Evolutionary conservation across 2,797 vertebrate species (phyloP).

Genomic region (Malacoctenus gilli): DNA sequence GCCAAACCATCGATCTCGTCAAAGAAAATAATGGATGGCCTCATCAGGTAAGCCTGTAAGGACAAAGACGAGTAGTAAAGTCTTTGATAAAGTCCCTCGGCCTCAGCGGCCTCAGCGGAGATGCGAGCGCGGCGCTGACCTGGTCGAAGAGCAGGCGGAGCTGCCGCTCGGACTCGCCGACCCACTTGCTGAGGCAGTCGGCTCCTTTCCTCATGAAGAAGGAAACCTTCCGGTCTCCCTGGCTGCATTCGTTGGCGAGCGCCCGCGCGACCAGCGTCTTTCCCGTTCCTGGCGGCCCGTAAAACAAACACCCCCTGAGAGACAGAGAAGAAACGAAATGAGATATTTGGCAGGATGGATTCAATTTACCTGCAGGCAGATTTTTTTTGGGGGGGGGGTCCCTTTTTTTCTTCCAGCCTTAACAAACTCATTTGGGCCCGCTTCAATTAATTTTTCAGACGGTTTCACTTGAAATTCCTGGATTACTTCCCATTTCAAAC

Average conservation of each 20-base stretch:
- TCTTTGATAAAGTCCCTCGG: too few relatives aligned
- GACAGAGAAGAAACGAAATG: too few relatives aligned
- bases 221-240: slow-evolving; percentile 95
- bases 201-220: slow-evolving; percentile 99
- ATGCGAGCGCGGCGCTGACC: slow-evolving; percentile 75
- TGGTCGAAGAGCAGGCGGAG: slow-evolving; percentile 98
- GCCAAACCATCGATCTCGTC: slow-evolving; percentile 99
- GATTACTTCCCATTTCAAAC: too few relatives aligned
- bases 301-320: slow-evolving; percentile 96
- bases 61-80: too few relatives aligned
- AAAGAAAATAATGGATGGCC: slow-evolving; percentile 99
- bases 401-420: too few relatives aligned
- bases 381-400: too few relatives aligned
- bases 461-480: too few relatives aligned
- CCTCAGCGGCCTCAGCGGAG: too few relatives aligned
- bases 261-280: slow-evolving; percentile 98
- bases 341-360: too few relatives aligned
- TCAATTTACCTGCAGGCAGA: too few relatives aligned
- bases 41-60: slow-evolving; percentile 96
- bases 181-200: slow-evolving; percentile 99
- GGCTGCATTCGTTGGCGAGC: slow-evolving; percentile 97
- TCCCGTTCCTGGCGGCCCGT: slow-evolving; percentile 97
- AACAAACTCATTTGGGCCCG: too few relatives aligned
- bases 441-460: too few relatives aligned
- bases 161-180: slow-evolving; percentile 98